phyloP scores from a whole-genome alignment of 2,797 vertebrate genomes.

The Leptoclinus maculatus region DNA sequence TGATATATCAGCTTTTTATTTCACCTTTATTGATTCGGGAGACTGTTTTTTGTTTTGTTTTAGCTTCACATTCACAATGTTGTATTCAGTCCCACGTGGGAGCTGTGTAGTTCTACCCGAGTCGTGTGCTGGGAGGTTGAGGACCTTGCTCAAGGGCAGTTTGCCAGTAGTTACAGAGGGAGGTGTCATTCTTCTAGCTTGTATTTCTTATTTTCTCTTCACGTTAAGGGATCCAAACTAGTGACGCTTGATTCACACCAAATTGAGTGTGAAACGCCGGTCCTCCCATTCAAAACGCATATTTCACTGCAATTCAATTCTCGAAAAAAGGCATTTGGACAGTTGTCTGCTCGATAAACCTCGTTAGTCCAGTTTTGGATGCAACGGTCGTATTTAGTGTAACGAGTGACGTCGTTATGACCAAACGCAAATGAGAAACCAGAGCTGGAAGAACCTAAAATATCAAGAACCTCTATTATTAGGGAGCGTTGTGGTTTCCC shows the following conservation, averaged over 20 bases:
- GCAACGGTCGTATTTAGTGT: no score
- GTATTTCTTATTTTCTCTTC: not conserved
- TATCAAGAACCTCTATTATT: no score
- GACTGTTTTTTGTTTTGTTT: not conserved
- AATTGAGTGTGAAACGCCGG: no score
- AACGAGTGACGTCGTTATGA: no score
- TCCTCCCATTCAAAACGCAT: no score
- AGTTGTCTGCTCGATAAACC: no score
- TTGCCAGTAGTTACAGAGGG: not conserved
- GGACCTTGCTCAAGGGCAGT: conserved; percentile 11
- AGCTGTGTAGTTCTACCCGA: conserved; percentile 8
- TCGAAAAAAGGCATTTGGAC: no score
- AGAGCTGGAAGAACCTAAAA: no score
- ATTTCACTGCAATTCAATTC: no score
- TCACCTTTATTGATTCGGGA: conserved; percentile 15
- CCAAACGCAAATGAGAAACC: no score
- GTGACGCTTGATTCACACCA: not conserved
- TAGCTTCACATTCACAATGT: not conserved
- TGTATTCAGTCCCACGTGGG: not conserved
- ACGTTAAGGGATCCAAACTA: not conserved
- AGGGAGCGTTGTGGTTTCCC: no score
- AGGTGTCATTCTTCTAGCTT: not conserved
- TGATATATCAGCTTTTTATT: not conserved
- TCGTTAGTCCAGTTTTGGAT: no score
- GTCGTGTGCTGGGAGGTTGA: not conserved